Evolutionary conservation across 2,113 vertebrate species (phyloP).

Genomic region (Eubucco bourcierii): DNA sequence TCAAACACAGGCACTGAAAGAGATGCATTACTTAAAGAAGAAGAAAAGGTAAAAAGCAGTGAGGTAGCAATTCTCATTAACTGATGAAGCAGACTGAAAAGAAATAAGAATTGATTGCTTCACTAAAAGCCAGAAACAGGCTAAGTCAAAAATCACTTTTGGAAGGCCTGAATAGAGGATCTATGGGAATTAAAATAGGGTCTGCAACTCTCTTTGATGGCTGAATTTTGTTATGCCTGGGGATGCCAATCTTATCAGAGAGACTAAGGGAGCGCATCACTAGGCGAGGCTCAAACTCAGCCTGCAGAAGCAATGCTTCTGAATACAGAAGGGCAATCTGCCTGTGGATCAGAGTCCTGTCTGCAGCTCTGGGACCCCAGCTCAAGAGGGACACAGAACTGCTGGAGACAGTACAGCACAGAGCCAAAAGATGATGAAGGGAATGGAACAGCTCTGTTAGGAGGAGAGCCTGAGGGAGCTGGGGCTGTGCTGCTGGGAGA

Average conservation of each 20-base stretch:
- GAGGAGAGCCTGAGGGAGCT: no score
- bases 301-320: background rate
- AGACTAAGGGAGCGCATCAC: background rate
- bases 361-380: no score
- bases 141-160: slow-evolving; percentile 7
- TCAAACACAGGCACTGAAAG: slow-evolving; percentile 26
- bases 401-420: no score
- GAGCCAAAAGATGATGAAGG: no score
- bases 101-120: slow-evolving; percentile 49
- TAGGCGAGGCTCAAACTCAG: background rate
- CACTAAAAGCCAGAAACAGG: background rate
- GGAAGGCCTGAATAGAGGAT: slow-evolving; percentile 1
- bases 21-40: slow-evolving; percentile 40
- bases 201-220: background rate
- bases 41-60: slow-evolving; percentile 37
- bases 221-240: background rate
- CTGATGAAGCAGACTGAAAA: slow-evolving; percentile 53
- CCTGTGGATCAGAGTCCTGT: no score
- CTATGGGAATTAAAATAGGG: background rate
- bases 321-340: background rate
- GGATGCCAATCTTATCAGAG: background rate
- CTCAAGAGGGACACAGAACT: no score
- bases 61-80: slow-evolving; percentile 50
- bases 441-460: no score
- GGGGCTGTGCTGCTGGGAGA: no score